Base-by-base conservation (phyloP, 2,888 invertebrate species). In the Panzeria rudis region DNA sequence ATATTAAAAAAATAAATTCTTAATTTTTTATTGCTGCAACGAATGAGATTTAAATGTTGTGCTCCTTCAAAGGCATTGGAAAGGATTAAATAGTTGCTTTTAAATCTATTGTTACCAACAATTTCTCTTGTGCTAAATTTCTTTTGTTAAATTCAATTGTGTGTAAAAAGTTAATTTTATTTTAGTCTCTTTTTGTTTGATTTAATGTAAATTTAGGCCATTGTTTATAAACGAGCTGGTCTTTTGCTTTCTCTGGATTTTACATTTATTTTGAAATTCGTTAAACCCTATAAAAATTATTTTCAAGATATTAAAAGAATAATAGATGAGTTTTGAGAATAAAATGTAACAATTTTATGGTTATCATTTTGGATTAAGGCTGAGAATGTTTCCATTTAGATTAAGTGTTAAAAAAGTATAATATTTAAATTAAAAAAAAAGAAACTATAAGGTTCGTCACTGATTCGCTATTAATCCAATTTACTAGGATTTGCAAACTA, bases 161-260 rank as follows among this genome's bases (percentile, higher is more conserved):
- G 82, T 73, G 85, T 85, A 54, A 69, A 78, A 85, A 85, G 85
- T 85, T 85, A 82, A 82, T 78, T 85, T 73, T 72, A 47, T 68
- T 59, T 2, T 29, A 13, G 32, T 32, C 59, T 75, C 20, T 20
- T 56, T 35, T 17, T 17, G 38, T 59, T 50, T 64, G 50, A 52
- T 69, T 61, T 23, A 84, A 84, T 79, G 79, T 79, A 75, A 66
- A 84, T 76, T 69, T 29, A 13, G 35, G 7, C 7, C 17, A 73
- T 84, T 81, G 71, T 77, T 77, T 29, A 23, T 38, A 66, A 72
- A 80, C 50, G 64, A 76, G 35, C 66, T 71, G 13, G 1, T 20
- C n/a, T 44, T 64, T 69, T 75, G 25, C 38, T 9, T 72, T 41
- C n/a, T 0, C 29, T n/a, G 8, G 23, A 9, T 25, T 54, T 25